A percentile compares a stretch with the other conserved stretches of the same genome.
phyloP scores from a whole-genome alignment of 1,140 invertebrate species.

The Lepidurus couesii region DNA sequence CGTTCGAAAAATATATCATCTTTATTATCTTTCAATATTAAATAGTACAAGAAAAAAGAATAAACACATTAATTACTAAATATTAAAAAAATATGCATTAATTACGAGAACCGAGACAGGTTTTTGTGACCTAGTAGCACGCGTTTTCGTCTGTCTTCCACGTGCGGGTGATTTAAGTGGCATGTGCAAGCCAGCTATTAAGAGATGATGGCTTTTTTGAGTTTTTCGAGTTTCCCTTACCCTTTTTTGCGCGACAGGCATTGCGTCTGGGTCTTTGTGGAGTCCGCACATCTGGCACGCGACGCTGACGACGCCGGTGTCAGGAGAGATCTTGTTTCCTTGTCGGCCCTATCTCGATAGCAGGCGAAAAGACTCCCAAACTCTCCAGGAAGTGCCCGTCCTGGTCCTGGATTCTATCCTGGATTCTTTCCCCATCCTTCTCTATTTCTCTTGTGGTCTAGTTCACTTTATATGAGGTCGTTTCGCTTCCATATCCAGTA shows the following conservation, averaged over 20 bases:
- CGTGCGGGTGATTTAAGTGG: neutral
- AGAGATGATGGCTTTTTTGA: neutral
- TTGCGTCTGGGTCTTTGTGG: neutral
- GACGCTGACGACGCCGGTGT: constrained; percentile 10
- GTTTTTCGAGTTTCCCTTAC: neutral
- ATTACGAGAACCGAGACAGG: too few species aligned
- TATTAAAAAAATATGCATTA: too few species aligned
- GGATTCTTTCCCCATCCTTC: too few species aligned
- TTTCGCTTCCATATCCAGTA: too few species aligned
- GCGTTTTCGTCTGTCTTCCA: constrained; percentile 7
- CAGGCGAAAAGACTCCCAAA: neutral
- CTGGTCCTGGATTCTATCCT: neutral
- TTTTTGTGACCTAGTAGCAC: too few species aligned
- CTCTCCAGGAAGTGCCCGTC: neutral
- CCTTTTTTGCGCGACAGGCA: neutral
- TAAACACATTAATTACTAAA: too few species aligned
- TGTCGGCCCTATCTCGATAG: neutral
- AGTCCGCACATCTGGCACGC: constrained; percentile 6
- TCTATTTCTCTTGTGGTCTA: too few species aligned
- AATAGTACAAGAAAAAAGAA: too few species aligned
- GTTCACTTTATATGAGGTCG: too few species aligned
- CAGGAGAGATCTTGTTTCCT: constrained; percentile 10
- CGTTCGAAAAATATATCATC: too few species aligned
- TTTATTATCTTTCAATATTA: too few species aligned
- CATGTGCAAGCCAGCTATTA: neutral